phyloP scores from a whole-genome alignment of 2,888 invertebrate species.

The Cantharis flavilabris region DNA sequence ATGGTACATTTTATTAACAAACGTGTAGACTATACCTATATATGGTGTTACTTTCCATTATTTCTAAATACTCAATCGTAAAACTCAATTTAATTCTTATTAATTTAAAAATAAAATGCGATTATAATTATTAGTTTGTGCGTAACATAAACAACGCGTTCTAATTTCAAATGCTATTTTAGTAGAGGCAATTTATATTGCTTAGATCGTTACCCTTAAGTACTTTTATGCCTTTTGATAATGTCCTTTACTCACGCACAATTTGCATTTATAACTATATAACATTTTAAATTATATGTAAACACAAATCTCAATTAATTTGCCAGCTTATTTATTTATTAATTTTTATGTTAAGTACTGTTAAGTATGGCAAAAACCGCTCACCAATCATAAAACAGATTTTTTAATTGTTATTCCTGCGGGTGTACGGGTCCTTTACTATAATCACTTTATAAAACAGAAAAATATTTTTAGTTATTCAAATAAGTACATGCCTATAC shows the following conservation, averaged over 20 bases:
- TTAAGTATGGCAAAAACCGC: not conserved
- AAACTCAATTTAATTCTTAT: constrained; percentile 29
- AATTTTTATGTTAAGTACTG: not conserved
- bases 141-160: constrained; percentile 31
- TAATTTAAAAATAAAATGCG: constrained; percentile 35
- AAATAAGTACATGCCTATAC: not conserved
- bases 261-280: constrained; percentile 35
- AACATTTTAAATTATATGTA: constrained; percentile 27
- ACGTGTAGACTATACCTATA: not conserved
- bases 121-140: constrained; percentile 38
- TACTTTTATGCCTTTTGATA: constrained; percentile 29
- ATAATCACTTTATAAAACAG: not conserved
- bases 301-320: constrained; percentile 24
- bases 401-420: not conserved
- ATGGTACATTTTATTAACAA: not conserved
- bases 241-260: constrained; percentile 36
- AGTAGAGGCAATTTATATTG: constrained; percentile 31
- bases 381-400: not conserved
- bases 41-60: constrained; percentile 17
- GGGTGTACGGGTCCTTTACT: not conserved
- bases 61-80: constrained; percentile 19
- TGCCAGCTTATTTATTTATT: constrained; percentile 8
- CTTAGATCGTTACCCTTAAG: constrained; percentile 30
- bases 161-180: constrained; percentile 27
- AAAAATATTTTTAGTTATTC: not conserved